These are phyloP conservation scores for Phyllostomus hastatus DNA, from an alignment of 2,113 vertebrate species.

Conservation along the genomic window DNA sequence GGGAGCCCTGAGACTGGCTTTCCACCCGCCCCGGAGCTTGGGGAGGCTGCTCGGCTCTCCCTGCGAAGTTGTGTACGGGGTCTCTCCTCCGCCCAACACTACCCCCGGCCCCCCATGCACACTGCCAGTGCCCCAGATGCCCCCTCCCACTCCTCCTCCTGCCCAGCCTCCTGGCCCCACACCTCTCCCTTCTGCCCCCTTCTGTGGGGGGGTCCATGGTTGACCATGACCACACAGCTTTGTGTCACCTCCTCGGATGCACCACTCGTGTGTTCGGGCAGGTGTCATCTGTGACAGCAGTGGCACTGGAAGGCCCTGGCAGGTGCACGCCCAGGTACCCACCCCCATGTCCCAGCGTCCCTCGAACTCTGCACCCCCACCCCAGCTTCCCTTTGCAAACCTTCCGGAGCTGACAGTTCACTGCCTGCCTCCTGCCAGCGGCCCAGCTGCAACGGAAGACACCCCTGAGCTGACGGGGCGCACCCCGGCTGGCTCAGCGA, in stretches of 20 bases:
- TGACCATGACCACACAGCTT: not conserved
- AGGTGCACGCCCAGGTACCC: not conserved
- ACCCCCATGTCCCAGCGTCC: not conserved
- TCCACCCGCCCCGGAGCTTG: not conserved
- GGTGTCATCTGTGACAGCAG: not conserved
- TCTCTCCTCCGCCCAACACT: not conserved
- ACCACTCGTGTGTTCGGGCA: not conserved
- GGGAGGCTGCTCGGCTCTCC: not conserved
- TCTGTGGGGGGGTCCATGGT: fast-evolving
- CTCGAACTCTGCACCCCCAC: not conserved
- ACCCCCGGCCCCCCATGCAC: not conserved
- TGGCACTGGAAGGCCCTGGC: not conserved
- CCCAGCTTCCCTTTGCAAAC: not conserved
- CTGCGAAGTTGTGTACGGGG: not conserved
- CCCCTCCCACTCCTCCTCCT: not conserved
- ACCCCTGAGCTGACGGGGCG: fast-evolving
- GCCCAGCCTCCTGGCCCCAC: not conserved
- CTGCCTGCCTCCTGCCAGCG: not conserved
- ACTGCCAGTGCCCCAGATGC: fast-evolving
- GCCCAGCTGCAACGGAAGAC: not conserved
- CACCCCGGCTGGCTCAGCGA: not conserved
- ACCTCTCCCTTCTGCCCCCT: not conserved
- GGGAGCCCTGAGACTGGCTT: not conserved
- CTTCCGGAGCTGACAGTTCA: not conserved
- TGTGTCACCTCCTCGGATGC: not conserved